Evolutionary conservation across 2,797 vertebrate genomes (phyloP), one percentile per base, ranked within the genome.

Genomic region (Peromyscus eremicus): DNA sequence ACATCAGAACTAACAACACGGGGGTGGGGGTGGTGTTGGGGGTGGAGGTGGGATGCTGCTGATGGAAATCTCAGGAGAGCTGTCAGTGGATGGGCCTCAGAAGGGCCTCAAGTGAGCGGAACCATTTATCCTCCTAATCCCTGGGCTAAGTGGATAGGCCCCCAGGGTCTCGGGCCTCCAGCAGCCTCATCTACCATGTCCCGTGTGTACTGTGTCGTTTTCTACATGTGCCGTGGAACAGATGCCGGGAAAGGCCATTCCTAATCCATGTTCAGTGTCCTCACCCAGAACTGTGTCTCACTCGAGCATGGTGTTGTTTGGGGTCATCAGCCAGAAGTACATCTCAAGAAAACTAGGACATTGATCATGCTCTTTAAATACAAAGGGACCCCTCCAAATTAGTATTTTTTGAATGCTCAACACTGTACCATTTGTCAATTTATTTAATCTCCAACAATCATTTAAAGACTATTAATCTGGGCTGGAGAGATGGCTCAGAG

Each of bases 281-380:
- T 37, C 2, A 34, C 77, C 46, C 46, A 25, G 80, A 75, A 86
- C 70, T 6, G 52, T 27, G 62, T 25, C 57, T 66, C 2, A 49
- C 29, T 75, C 60, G 79, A 73, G 82, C 29, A 52, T n/a, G 83
- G 32, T 52, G 43, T 16, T 3, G 5, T n/a, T n/a, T 52, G 46
- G 25, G 43, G 32, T n/a, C 83, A 70, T 79, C 85, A 83, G 88
- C 27, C 92, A 75, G 89, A 90, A 92, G 60, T 46, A 34, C 8
- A 19, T 64, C 40, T 52, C 64, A 66, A 52, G 52, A 34, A 95
- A 89, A 34, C 62, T 12, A 6, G 55, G 25, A 62, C 46, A 34
- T 60, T 76, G 60, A 77, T 75, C 62, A 83, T 17, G 32, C 10
- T 96, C 90, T 94, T 92, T 84, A 92, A 79, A 91, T 84, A 89